Evolutionary conservation across 2,888 invertebrate species (phyloP), one percentile per base, ranked within the genome.

Genomic region (Himalopsyche japonica): DNA sequence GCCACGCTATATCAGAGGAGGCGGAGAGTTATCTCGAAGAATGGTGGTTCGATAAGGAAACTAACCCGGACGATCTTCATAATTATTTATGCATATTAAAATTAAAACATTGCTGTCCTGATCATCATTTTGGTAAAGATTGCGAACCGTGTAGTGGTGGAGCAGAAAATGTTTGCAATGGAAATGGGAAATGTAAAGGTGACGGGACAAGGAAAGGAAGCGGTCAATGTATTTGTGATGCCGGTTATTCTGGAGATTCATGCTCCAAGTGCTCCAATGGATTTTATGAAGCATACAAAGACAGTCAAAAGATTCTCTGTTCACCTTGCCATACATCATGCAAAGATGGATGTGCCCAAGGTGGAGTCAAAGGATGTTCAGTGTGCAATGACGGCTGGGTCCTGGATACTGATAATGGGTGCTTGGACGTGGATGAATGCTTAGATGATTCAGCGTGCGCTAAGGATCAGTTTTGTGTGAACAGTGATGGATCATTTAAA

Each of bases 181-280:
- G 95, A 2, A 96, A 96, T 91, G 98, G 98, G 0, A 95, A 95
- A 89, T 94, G 94, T 87, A 90, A 94, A 87, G 99, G 99, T 0
- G 95, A 95, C 86, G 99, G 99, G 0, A 98, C 98, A 0, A 93
- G 98, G 76, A 97, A 97, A 90, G 99, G 99, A 0, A 97, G 96
- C 89, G 99, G 99, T 0, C 94, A 95, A 86, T 99, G 99, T 89
- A 91, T 93, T 18, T 99, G 99, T 90, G 95, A 98, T 88, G 88
- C 90, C 7, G 98, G 98, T 0, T 99, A 99, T 89, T 88, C 90
- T 0, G 98, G 98, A 0, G 93, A 94, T 0, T 90, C 92, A 34
- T 99, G 99, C 90, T 93, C 95, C 82, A 91, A 93, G n/a, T 99
- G 99, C 90, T 92, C 93, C 18, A 89, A 91, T n/a, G 94, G 94